A percentile compares a stretch with the other conserved stretches of the same genome.
These are phyloP conservation scores for Centropyge bicolor DNA, from an alignment of 2,797 vertebrate genomes.

Conservation along the genomic window DNA sequence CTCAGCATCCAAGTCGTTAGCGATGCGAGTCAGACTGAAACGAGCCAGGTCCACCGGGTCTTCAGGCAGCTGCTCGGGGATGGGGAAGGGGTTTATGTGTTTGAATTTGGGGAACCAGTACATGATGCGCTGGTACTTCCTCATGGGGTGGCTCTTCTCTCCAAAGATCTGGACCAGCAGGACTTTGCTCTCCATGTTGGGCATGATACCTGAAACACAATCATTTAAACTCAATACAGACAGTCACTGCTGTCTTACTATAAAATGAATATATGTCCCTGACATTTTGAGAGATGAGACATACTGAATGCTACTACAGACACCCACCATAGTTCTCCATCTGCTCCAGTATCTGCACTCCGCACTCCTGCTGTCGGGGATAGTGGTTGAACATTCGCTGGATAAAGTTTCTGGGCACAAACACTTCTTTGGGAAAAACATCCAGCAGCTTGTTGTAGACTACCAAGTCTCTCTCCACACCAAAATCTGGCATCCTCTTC, in stretches of 20 bases:
- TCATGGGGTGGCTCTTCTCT: slow-evolving; percentile 87
- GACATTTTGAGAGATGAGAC: too few relatives aligned
- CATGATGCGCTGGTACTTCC: slow-evolving; percentile 89
- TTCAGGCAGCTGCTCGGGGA: slow-evolving; percentile 83
- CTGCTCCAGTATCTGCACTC: slow-evolving; percentile 89
- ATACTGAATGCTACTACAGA: not conserved
- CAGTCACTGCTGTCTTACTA: not conserved
- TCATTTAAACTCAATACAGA: not conserved
- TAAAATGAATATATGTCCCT: not conserved
- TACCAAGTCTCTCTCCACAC: slow-evolving; percentile 87
- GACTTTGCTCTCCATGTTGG: slow-evolving; percentile 89
- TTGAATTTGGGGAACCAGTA: slow-evolving; percentile 93
- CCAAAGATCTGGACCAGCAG: slow-evolving; percentile 91
- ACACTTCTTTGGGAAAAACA: slow-evolving; percentile 93
- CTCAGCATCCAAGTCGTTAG: slow-evolving; percentile 83
- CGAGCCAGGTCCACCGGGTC: slow-evolving; percentile 88
- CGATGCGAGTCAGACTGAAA: slow-evolving; percentile 87
- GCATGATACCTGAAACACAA: slow-evolving; percentile 85
- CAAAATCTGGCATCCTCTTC: slow-evolving; percentile 90
- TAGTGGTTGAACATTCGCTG: slow-evolving; percentile 93
- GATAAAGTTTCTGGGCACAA: slow-evolving; percentile 88
- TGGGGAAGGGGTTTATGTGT: slow-evolving; percentile 87
- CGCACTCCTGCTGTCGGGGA: slow-evolving; percentile 93
- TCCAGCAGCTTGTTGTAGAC: slow-evolving; percentile 92
- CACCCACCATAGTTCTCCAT: slow-evolving; percentile 90